phyloP scores from a whole-genome alignment of 2,888 invertebrate species.

The Temnothorax ravouxi region DNA sequence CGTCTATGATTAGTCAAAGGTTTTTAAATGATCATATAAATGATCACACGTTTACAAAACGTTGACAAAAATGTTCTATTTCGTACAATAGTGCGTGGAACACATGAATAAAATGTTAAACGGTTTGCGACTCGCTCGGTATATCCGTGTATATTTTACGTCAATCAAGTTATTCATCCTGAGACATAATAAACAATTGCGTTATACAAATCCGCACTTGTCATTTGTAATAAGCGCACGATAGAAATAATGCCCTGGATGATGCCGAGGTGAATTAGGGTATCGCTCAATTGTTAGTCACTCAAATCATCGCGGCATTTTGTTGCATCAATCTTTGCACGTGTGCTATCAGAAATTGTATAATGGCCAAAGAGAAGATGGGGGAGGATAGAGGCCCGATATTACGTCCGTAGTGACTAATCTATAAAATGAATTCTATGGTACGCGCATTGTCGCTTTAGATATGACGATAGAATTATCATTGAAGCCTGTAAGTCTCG shows the following conservation, averaged over 20 bases:
- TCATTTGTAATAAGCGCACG: background rate
- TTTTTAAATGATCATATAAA: background rate
- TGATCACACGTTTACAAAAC: conserved; percentile 11
- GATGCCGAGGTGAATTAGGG: background rate
- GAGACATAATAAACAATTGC: background rate
- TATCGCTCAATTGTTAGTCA: background rate
- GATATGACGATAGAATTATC: conserved; percentile 49
- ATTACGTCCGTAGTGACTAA: conserved; percentile 37
- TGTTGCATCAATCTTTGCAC: background rate
- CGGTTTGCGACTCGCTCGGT: background rate
- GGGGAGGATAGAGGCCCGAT: conserved; percentile 8
- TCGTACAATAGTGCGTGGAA: background rate
- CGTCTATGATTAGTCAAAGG: background rate
- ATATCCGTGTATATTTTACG: background rate
- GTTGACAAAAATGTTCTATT: background rate
- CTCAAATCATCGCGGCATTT: background rate
- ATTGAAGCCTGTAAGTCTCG: conserved; percentile 45
- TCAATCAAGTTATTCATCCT: background rate
- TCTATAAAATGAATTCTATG: conserved; percentile 58
- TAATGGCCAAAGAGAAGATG: background rate
- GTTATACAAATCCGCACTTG: background rate
- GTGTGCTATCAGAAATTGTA: conserved; percentile 27
- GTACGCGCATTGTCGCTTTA: conserved; percentile 48
- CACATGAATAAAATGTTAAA: background rate
- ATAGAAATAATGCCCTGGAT: conserved; percentile 24